phyloP scores from a whole-genome alignment of 2,888 invertebrate genomes.

The Drosophila emarginata region DNA sequence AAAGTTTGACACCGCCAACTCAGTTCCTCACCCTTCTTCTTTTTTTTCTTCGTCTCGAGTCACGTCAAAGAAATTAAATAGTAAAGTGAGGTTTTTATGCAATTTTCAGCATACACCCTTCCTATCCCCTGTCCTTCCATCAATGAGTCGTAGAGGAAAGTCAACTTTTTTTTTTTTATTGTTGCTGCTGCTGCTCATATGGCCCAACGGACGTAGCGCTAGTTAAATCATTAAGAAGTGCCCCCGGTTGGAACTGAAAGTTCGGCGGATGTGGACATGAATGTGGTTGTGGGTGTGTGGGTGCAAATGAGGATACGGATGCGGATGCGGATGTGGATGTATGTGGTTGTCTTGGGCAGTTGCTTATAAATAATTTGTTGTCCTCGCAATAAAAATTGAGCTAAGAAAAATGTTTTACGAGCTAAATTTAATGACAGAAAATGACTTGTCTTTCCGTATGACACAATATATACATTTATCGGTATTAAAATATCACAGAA shows the following conservation, averaged over 20 bases:
- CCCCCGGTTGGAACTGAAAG: conserved; percentile 24
- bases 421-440: conserved; percentile 39
- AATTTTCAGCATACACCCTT: conserved; percentile 25
- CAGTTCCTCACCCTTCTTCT: background rate
- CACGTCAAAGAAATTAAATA: conserved; percentile 69
- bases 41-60: conserved; percentile 32
- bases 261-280: conserved; percentile 12
- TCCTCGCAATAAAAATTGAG: conserved; percentile 35
- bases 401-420: conserved; percentile 43
- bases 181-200: conserved; percentile 5
- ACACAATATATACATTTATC: background rate
- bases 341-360: conserved; percentile 5
- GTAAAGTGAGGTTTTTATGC: conserved; percentile 54
- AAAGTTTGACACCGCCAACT: conserved; percentile 22
- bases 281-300: conserved; percentile 10
- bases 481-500: background rate
- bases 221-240: conserved; percentile 63
- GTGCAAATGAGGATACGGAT: conserved; percentile 1
- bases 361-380: conserved; percentile 40
- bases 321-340: background rate
- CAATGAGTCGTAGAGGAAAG: conserved; percentile 10
- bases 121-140: too few species aligned
- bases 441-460: conserved; percentile 14
- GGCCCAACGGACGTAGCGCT: conserved; percentile 26
- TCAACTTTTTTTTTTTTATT: conserved; percentile 15